Base-by-base conservation (phyloP, 2,113 vertebrate species). In the Ochotona curzoniae region DNA sequence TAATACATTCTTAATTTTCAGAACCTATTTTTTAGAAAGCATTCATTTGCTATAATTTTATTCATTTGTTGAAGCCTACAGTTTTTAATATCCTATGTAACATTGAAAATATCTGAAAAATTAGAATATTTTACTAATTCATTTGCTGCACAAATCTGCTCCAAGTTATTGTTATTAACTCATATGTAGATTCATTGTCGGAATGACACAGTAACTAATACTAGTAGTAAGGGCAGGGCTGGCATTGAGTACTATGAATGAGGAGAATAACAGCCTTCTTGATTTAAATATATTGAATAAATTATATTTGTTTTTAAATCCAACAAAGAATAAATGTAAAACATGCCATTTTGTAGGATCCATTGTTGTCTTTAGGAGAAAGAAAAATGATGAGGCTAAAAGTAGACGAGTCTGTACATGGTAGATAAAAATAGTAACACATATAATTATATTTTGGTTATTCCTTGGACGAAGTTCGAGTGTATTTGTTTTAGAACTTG, bases 141-240 rank as follows among this genome's bases (percentile, higher is more conserved):
- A 93, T 87, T 90, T 82, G 57, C 35, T 90, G 51, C 44, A 93
- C 87, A 94, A 83, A 85, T 90, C 95, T 95, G 76, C 67, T 93
- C 60, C 51, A 18, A 90, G 47, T 79, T 57, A 38, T 51, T 83
- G 5, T 83, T 67, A 61, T 89, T 94, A 89, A 84, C 80, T 81
- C 84, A 15, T 61, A 1, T 81, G 8, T 44, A 81, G 66, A 61
- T 75, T 61, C 66, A 54, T 89, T 86, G 35, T 61, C 28, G 54
- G 8, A 83, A 21, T 28, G 38, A 21, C 3, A 28, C 20, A 47
- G 70, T 57, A 35, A 49, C n/a, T 17, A 44, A n/a, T 32, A 20
- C 54, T 21, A 28, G 6, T 63, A n/a, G 14, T 30, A 51, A 89
- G 66, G 30, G 38, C 38, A 44, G 38, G 38, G 13, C 26, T 60